These are phyloP conservation scores for Zootoca vivipara DNA, from an alignment of 2,113 vertebrate species.

Conservation along the genomic window DNA sequence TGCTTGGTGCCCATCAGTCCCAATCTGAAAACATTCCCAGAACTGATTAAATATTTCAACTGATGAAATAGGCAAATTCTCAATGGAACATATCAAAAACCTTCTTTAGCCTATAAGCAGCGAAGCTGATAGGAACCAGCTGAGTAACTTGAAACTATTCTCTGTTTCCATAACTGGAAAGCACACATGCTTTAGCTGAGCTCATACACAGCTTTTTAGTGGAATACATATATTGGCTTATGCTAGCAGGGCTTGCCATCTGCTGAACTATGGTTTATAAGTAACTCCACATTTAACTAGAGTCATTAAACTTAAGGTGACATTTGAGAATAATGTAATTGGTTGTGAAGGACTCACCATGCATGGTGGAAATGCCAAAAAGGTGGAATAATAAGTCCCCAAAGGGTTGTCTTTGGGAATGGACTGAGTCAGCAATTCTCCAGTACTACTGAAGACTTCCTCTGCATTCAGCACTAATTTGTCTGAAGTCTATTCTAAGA, in stretches of 20 bases:
- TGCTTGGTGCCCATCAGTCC: not conserved
- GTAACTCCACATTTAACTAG: slow-evolving; percentile 55
- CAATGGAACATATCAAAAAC: not conserved
- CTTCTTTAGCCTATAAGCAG: not conserved
- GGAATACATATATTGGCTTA: not conserved
- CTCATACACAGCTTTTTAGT: slow-evolving; percentile 12
- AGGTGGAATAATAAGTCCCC: slow-evolving; percentile 47
- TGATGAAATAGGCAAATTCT: not conserved
- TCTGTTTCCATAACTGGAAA: not conserved
- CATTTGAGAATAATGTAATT: slow-evolving; percentile 64
- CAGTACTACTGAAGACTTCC: slow-evolving; percentile 66
- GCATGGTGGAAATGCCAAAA: slow-evolving; percentile 48
- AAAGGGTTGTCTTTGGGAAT: slow-evolving; percentile 10
- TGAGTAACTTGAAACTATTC: not conserved
- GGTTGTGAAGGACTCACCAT: slow-evolving; percentile 62
- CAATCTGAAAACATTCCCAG: not conserved
- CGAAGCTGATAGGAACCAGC: not conserved
- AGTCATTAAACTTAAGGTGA: slow-evolving; percentile 60
- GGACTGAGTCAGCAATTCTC: slow-evolving; percentile 73
- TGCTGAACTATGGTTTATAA: not conserved
- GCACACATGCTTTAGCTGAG: not conserved
- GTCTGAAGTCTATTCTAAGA: slow-evolving; percentile 70
- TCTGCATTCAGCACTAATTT: slow-evolving; percentile 76
- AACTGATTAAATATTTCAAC: not conserved
- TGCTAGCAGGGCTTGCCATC: slow-evolving; percentile 16